These are phyloP conservation scores for Porites divaricata DNA, from an alignment of 92 coral and sea anemone species.

Conservation along the genomic window DNA sequence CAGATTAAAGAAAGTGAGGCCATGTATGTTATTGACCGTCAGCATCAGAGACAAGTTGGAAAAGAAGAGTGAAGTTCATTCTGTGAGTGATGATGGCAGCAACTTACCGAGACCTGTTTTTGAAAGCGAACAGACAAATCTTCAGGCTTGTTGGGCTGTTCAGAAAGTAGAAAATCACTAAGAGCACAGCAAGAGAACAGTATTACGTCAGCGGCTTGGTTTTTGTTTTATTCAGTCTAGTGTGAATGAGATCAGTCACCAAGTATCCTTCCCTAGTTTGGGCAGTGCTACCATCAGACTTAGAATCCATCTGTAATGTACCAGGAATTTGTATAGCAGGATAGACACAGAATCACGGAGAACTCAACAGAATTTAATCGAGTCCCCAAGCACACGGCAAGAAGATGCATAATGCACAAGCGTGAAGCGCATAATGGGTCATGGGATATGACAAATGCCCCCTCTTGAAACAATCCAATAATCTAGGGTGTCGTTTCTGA, in stretches of 20 bases:
- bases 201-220: background rate
- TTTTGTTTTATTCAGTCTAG: background rate
- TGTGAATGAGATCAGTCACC: background rate
- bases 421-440: too few relatives aligned
- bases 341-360: too few relatives aligned
- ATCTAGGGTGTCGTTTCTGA: too few relatives aligned
- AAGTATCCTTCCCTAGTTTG: too few relatives aligned
- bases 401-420: too few relatives aligned
- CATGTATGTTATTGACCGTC: conserved; percentile 15
- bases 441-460: too few relatives aligned
- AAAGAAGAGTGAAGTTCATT: conserved; percentile 5
- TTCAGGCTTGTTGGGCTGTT: conserved; percentile 12
- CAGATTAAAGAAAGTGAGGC: conserved; percentile 30
- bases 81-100: conserved; percentile 18
- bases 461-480: too few relatives aligned
- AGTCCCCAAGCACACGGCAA: too few relatives aligned
- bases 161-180: conserved; percentile 14
- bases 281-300: too few relatives aligned
- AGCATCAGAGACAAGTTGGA: conserved; percentile 10
- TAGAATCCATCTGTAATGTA: too few relatives aligned
- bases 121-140: conserved; percentile 12
- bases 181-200: conserved; percentile 5
- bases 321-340: too few relatives aligned
- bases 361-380: too few relatives aligned
- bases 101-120: conserved; percentile 9